Evolutionary conservation across 2,888 invertebrate species (phyloP).

Genomic region (Chrysopilus asiliformis): DNA sequence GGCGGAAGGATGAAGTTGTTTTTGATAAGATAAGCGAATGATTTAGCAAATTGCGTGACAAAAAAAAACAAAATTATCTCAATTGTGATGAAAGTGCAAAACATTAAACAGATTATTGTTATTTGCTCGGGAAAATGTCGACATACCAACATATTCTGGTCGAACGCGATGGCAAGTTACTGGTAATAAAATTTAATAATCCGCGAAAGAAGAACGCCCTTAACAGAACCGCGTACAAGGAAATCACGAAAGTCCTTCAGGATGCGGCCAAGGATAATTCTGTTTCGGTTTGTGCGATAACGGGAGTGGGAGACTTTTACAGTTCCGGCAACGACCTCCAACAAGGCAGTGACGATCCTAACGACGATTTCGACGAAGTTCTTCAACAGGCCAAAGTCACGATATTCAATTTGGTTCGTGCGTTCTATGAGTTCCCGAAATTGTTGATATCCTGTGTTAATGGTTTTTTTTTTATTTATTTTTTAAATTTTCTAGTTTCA

Average conservation of each 20-base stretch:
- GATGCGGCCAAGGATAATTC: slow-evolving; percentile 53
- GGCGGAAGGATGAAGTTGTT: no score
- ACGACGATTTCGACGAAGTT: slow-evolving; percentile 23
- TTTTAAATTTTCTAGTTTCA: no score
- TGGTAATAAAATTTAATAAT: slow-evolving; percentile 55
- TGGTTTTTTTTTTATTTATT: no score
- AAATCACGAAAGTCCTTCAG: slow-evolving; percentile 48
- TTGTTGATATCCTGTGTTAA: slow-evolving; percentile 77
- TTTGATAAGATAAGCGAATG: no score
- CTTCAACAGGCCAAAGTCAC: slow-evolving; percentile 17
- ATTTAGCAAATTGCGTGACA: no score
- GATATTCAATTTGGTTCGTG: slow-evolving; percentile 50
- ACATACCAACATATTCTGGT: slow-evolving; percentile 21
- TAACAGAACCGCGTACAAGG: slow-evolving; percentile 50
- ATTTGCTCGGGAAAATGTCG: no score
- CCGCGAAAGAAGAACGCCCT: slow-evolving; percentile 73
- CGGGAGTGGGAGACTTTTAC: slow-evolving; percentile 63
- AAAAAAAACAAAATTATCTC: no score
- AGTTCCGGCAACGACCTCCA: slow-evolving; percentile 72
- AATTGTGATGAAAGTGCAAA: no score
- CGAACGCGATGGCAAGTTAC: slow-evolving; percentile 38
- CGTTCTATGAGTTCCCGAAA: slow-evolving; percentile 80
- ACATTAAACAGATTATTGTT: no score
- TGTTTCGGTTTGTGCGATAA: slow-evolving; percentile 58
- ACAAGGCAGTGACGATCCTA: slow-evolving; percentile 18